Evolutionary conservation across 1,140 invertebrate species (phyloP).

Genomic region (Drosophila mauritiana): DNA sequence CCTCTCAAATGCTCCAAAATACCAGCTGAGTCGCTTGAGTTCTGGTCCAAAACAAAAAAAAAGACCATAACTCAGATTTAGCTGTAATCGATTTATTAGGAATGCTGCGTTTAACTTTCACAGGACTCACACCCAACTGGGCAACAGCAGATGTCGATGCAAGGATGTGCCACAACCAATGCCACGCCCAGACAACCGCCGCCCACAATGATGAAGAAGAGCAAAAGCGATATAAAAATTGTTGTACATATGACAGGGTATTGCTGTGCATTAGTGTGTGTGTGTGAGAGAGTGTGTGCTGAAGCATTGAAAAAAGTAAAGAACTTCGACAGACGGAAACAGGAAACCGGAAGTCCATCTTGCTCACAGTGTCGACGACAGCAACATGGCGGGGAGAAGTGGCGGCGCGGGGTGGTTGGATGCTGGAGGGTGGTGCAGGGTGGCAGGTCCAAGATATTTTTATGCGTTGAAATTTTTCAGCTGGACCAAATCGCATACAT

Average conservation of each 20-base stretch:
- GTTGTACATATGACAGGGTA: conserved; percentile 63
- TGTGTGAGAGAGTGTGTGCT: conserved; percentile 45
- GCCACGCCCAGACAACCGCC: conserved; percentile 55
- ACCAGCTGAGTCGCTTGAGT: conserved; percentile 20
- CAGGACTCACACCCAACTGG: conserved; percentile 49
- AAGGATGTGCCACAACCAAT: conserved; percentile 57
- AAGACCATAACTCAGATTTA: conserved; percentile 15
- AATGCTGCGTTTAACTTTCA: conserved; percentile 65
- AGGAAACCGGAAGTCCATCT: conserved; percentile 85
- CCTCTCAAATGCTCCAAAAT: conserved; percentile 8
- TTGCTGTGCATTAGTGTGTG: conserved; percentile 48
- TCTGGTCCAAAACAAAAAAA: background rate
- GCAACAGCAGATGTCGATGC: conserved; percentile 38
- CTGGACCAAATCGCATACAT: conserved; percentile 79
- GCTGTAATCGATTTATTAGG: conserved; percentile 74
- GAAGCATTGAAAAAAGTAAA: conserved; percentile 82
- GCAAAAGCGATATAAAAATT: conserved; percentile 74
- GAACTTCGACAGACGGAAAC: conserved; percentile 84
- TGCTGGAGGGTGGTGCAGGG: conserved; percentile 1
- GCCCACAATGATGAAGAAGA: conserved; percentile 32
- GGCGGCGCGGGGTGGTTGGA: background rate
- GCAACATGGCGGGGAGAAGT: conserved; percentile 7
- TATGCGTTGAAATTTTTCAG: conserved; percentile 83
- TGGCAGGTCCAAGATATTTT: conserved; percentile 77
- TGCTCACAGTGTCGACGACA: conserved; percentile 83